Evolutionary conservation across 2,888 invertebrate species (phyloP).

Genomic region (Heteromyza rotundicornis): DNA sequence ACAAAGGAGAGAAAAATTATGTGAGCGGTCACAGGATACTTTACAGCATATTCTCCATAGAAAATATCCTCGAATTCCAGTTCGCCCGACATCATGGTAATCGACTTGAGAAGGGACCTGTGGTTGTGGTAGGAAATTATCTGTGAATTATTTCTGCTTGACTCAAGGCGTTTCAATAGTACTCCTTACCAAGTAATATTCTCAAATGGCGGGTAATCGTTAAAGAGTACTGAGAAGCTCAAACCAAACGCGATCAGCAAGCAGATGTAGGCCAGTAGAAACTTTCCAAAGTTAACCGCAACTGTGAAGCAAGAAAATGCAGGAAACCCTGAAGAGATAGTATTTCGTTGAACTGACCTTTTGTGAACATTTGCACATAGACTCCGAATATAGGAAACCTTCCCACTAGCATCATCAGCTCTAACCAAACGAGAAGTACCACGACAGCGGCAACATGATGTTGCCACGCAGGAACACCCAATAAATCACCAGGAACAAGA

Average conservation of each 20-base stretch:
- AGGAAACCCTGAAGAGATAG: background rate
- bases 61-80: slow-evolving; percentile 85
- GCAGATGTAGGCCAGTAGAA: slow-evolving; percentile 80
- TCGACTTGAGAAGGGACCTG: slow-evolving; percentile 72
- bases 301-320: slow-evolving; percentile 63
- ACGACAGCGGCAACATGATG: slow-evolving; percentile 81
- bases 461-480: slow-evolving; percentile 69
- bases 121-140: background rate
- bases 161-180: background rate
- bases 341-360: slow-evolving; percentile 62
- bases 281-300: slow-evolving; percentile 81
- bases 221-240: slow-evolving; percentile 82
- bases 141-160: background rate
- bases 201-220: slow-evolving; percentile 75
- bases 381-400: slow-evolving; percentile 85
- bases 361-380: slow-evolving; percentile 88
- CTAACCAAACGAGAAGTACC: slow-evolving; percentile 81
- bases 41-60: slow-evolving; percentile 68
- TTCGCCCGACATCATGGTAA: slow-evolving; percentile 90
- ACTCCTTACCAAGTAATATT: slow-evolving; percentile 64
- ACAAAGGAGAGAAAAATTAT: slow-evolving; percentile 79
- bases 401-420: slow-evolving; percentile 85
- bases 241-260: slow-evolving; percentile 80
- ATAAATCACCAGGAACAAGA: slow-evolving; percentile 48
- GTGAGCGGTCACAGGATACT: slow-evolving; percentile 77